Evolutionary conservation across 2,888 invertebrate species (phyloP).

Genomic region (Bibio marci): DNA sequence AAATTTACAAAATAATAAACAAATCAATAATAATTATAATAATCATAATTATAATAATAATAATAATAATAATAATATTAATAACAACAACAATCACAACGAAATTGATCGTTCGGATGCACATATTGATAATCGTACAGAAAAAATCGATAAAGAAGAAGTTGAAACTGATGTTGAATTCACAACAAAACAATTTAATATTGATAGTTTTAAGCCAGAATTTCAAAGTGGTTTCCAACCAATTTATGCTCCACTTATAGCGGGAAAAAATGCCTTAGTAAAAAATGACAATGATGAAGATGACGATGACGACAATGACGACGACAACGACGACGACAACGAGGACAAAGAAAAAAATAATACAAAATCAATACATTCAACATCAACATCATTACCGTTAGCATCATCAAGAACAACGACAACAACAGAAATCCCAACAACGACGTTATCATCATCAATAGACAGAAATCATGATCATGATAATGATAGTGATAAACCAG

Average conservation of each 20-base stretch:
- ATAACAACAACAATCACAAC: background rate
- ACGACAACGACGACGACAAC: background rate
- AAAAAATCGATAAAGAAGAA: conserved; percentile 26
- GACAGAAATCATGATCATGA: too few relatives aligned
- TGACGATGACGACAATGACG: background rate
- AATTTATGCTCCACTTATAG: conserved; percentile 32
- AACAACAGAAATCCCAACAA: too few relatives aligned
- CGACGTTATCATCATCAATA: too few relatives aligned
- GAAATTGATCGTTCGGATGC: conserved; percentile 3
- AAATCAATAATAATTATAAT: conserved; percentile 23
- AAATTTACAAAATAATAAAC: conserved; percentile 8
- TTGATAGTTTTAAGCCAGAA: conserved; percentile 49
- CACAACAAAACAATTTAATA: conserved; percentile 37
- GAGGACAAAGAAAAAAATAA: too few relatives aligned
- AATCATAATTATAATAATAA: background rate
- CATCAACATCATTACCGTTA: too few relatives aligned
- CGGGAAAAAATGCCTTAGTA: background rate
- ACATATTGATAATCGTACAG: conserved; percentile 16
- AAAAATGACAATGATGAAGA: background rate
- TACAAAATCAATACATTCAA: too few relatives aligned
- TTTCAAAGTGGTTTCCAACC: conserved; percentile 52
- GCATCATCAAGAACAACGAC: too few relatives aligned
- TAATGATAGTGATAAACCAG: too few relatives aligned
- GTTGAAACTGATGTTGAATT: conserved; percentile 15
- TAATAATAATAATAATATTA: background rate